Conservation (phyloP, 2,888 invertebrate genomes). For the Leptura quadrifasciata region DNA sequence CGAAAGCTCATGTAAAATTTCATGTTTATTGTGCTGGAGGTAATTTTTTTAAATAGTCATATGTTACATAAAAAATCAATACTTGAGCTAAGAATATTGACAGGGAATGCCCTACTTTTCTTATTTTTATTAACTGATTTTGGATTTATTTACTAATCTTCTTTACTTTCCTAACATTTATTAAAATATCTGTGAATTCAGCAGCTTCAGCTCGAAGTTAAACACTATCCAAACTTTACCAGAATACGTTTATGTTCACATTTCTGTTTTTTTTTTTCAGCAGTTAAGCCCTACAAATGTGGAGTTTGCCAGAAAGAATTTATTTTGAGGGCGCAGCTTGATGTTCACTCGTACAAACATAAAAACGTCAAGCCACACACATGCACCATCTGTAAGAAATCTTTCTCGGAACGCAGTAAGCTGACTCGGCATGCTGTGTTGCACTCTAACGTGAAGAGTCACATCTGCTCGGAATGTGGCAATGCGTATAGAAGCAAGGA, state of each 20-base stretch:
- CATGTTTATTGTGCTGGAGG: slow-evolving; percentile 79
- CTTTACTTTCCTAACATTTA: too few species aligned
- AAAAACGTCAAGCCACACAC: slow-evolving; percentile 78
- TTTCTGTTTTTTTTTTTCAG: slow-evolving; percentile 60
- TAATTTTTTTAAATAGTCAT: slow-evolving; percentile 51
- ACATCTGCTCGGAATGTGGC: slow-evolving; percentile 78
- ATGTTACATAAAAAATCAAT: background rate
- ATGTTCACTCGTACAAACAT: slow-evolving; percentile 84
- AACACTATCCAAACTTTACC: background rate
- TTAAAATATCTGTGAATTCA: too few species aligned
- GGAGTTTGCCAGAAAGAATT: slow-evolving; percentile 78
- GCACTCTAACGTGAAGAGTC: slow-evolving; percentile 76
- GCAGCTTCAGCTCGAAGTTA: too few species aligned
- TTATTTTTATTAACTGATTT: background rate
- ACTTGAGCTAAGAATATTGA: background rate
- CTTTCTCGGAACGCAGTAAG: slow-evolving; percentile 82
- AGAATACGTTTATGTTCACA: background rate
- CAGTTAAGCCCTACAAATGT: slow-evolving; percentile 75
- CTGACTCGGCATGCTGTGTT: slow-evolving; percentile 82
- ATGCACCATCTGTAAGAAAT: slow-evolving; percentile 80
- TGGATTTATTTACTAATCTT: too few species aligned
- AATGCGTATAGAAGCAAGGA: slow-evolving; percentile 78
- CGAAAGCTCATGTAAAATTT: slow-evolving; percentile 81
- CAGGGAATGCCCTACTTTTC: background rate
- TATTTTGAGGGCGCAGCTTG: slow-evolving; percentile 82